These are phyloP conservation scores for Dusona sp. DNA, from an alignment of 2,888 invertebrate genomes.

Conservation along the genomic window DNA sequence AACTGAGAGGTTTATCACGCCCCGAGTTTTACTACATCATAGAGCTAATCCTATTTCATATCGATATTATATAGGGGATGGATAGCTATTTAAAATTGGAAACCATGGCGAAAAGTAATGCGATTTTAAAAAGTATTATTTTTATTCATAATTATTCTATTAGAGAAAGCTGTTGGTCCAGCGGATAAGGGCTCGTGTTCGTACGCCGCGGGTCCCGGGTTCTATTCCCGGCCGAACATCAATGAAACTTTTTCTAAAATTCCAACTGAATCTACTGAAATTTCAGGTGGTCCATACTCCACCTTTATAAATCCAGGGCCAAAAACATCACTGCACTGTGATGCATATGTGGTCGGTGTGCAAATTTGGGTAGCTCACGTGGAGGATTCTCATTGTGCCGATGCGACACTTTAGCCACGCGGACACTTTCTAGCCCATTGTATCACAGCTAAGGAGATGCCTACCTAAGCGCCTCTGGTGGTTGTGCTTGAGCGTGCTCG, in stretches of 20 bases:
- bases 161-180: no score
- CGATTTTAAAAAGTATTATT: not conserved
- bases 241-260: no score
- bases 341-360: no score
- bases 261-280: not conserved
- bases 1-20: conserved; percentile 28
- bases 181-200: not conserved
- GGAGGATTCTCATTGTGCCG: not conserved
- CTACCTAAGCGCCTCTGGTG: not conserved
- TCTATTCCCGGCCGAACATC: not conserved
- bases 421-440: no score
- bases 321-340: no score
- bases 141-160: not conserved
- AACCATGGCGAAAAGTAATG: not conserved
- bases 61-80: no score
- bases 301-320: not conserved
- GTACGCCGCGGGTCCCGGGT: not conserved
- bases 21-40: not conserved
- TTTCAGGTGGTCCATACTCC: not conserved
- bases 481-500: not conserved
- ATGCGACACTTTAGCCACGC: not conserved
- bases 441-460: not conserved
- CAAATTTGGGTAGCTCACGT: not conserved
- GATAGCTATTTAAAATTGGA: not conserved
- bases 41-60: not conserved